Conservation (phyloP, 2,113 vertebrate species). For the Paraplagusia blochii region DNA sequence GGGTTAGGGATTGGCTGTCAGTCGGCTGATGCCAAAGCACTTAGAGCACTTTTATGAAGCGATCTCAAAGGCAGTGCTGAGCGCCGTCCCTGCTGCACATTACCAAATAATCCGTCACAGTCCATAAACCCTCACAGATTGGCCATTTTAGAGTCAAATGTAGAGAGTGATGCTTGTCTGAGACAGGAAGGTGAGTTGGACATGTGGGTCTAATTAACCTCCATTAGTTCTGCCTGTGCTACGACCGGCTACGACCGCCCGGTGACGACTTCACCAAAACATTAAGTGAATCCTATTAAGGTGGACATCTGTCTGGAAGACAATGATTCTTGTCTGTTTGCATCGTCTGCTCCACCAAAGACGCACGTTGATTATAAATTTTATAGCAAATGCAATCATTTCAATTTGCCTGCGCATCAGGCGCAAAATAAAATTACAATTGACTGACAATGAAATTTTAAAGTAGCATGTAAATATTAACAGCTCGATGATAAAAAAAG, state of each 20-base stretch:
- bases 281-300: too few relatives aligned
- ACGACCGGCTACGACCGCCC: not conserved
- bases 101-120: constrained; percentile 12
- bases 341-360: too few relatives aligned
- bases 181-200: constrained; percentile 7
- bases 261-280: too few relatives aligned
- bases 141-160: constrained; percentile 10
- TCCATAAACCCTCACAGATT: constrained; percentile 1
- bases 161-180: constrained; percentile 12
- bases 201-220: not conserved
- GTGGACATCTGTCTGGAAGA: too few relatives aligned
- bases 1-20: constrained; percentile 48
- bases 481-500: too few relatives aligned
- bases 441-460: too few relatives aligned
- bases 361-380: too few relatives aligned
- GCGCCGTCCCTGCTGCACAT: constrained; percentile 24
- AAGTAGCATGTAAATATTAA: too few relatives aligned
- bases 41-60: constrained; percentile 45
- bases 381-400: too few relatives aligned
- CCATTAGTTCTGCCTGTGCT: not conserved
- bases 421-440: too few relatives aligned
- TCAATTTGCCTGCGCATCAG: too few relatives aligned
- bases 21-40: constrained; percentile 40
- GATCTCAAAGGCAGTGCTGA: constrained; percentile 28
- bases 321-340: too few relatives aligned